Evolutionary conservation across 2,888 invertebrate genomes (phyloP), one percentile per base, ranked within the genome.

Genomic region (Psylliodes chrysocephalus): DNA sequence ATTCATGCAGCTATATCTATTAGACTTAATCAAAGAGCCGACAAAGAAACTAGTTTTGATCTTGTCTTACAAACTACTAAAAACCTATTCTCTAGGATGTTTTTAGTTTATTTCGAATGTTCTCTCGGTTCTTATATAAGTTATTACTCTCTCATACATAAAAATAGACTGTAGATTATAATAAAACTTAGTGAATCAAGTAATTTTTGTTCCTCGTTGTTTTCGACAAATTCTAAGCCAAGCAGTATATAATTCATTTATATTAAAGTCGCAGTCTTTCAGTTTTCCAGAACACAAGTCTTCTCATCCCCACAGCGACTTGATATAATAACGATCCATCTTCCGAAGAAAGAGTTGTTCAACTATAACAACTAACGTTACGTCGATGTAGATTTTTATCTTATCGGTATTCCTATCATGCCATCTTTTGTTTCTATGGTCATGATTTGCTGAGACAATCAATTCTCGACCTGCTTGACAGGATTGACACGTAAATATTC

Each of bases 1-100:
- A 79, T 77, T 76, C 76, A 76, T 74, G 75, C 75, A 72, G 75
- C 75, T 74, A 75, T 75, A 72, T 77, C 77, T 77, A 77, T 73
- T 75, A 77, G 73, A 73, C 68, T n/a, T n/a, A 71, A 77, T 77
- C 78, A 77, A 77, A 78, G 78, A 69, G 72, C 76, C 76, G 76
- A 73, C 76, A 68, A 65, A 70, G 75, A 74, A 77, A 77, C 76
- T 76, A 77, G 76, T 77, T 77, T 77, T 63, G 72, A 65, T 64
- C 56, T 56, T 47, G 54, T 67, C 65, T 66, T 60, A 54, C 57
- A 47, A 67, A 66, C 68, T 68, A 47, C 64, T 47, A 53, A 64
- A 59, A 49, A 12, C 8, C 59, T 40, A 44, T 44, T 52, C 49
- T 57, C 60, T 33, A 52, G 47, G 53, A 49, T 60, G 47, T 17